phyloP scores from a whole-genome alignment of 2,797 vertebrate species.

The Artibeus lituratus region DNA sequence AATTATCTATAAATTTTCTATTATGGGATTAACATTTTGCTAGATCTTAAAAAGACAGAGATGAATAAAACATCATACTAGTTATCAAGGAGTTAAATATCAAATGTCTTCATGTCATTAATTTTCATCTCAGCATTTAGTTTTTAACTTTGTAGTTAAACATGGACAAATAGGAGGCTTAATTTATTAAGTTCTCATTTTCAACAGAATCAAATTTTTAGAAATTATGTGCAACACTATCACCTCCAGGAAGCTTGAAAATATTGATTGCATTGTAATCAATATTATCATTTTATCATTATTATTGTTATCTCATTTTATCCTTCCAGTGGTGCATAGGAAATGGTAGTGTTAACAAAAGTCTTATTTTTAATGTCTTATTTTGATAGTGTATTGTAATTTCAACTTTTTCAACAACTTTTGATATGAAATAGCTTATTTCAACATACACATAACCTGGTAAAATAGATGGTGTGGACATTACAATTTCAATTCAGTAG shows the following conservation, averaged over 20 bases:
- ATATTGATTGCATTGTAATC: no score
- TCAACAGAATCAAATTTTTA: conserved; percentile 9
- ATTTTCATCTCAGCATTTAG: neutral
- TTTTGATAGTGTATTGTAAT: neutral
- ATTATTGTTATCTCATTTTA: no score
- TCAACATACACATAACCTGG: neutral
- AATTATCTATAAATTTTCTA: neutral
- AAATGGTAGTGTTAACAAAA: conserved; percentile 24
- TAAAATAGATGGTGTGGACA: neutral
- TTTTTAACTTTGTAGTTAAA: neutral
- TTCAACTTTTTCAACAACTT: neutral
- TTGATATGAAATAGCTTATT: neutral
- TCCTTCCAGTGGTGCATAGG: no score
- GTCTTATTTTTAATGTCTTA: neutral
- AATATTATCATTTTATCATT: no score
- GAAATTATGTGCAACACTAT: neutral
- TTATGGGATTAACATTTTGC: neutral
- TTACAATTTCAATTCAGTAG: neutral
- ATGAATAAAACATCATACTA: neutral
- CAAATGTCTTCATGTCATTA: neutral
- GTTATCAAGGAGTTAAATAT: neutral
- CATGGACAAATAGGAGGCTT: neutral
- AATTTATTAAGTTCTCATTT: neutral
- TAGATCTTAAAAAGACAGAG: neutral
- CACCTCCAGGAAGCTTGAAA: neutral